Evolutionary conservation across 1,140 invertebrate genomes (phyloP), one percentile per base, ranked within the genome.

Genomic region (Cylas formicarius): DNA sequence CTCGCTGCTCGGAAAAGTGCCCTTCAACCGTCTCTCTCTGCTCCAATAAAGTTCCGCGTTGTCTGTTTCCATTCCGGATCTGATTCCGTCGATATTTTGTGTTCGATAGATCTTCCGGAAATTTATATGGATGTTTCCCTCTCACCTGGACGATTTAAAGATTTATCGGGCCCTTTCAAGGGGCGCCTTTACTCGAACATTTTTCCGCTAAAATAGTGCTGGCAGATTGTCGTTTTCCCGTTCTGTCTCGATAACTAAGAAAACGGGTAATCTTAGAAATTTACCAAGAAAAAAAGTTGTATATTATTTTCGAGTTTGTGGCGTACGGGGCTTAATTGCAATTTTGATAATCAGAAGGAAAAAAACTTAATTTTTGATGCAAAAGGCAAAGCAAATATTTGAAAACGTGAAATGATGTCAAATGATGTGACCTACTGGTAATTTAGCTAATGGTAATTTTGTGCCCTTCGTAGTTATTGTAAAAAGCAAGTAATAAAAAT

Each of bases 81-180:
- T 50, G 44, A 44, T 49, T 49, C 47, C n/a, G n/a, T n/a, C n/a
- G n/a, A n/a, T 49, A 35, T 49, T 49, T 49, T 50, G 42, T 50
- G 48, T 50, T 50, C 48, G 29, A 45, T 45, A 45, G 48, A 41
- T 45, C 45, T 37, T 23, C 36, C 42, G 48, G 48, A 50, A 50
- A 50, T 50, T 50, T 45, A 50, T 50, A 50, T 50, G 48, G 32
- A 50, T 45, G 48, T 50, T 37, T 50, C 37, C 22, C 41, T 29
- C 44, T 50, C 48, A 50, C 48, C 48, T 50, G 48, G 33, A 16
- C 45, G 42, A 20, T 20, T 36, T 36, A 10, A 16, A 23, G 16
- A 28, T 11, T 28, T 11, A 28, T 11, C 16, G 16, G 11, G 16
- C 16, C 11, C 16, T 14, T 5, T 28, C n/a, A n/a, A n/a, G n/a